Conservation (phyloP, 2,888 invertebrate genomes). For the Empis livida region DNA sequence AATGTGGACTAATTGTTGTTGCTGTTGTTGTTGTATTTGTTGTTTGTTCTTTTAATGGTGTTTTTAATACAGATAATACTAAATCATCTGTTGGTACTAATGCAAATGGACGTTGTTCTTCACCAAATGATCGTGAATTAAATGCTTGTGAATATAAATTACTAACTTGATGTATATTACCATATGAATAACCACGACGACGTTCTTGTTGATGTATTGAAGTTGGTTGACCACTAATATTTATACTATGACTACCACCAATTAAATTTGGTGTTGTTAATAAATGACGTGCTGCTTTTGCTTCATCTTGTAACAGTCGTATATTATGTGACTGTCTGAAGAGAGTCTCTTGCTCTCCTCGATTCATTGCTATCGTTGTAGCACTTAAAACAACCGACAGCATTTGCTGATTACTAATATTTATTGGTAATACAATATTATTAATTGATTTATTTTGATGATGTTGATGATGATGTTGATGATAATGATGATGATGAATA, state of each 20-base stretch:
- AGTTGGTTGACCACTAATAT: neutral
- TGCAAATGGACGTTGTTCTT: constrained; percentile 17
- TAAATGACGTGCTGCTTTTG: constrained; percentile 12
- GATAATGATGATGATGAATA: neutral
- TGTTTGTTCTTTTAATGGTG: constrained; percentile 35
- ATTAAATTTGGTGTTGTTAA: constrained; percentile 1
- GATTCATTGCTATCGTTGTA: constrained; percentile 43
- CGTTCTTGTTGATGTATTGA: constrained; percentile 7
- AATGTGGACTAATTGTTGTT: constrained; percentile 12
- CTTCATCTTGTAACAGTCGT: constrained; percentile 19
- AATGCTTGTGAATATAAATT: constrained; percentile 15
- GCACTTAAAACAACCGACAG: constrained; percentile 37
- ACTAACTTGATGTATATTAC: constrained; percentile 24
- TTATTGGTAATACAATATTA: no score
- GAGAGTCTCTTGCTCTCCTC: constrained; percentile 48
- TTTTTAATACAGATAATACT: constrained; percentile 46
- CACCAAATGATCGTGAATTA: constrained; percentile 17
- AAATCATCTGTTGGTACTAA: constrained; percentile 36
- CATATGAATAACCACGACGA: constrained; percentile 20
- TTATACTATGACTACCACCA: neutral
- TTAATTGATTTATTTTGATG: neutral
- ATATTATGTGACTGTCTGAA: constrained; percentile 48
- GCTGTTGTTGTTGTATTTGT: constrained; percentile 9
- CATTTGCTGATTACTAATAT: constrained; percentile 23
- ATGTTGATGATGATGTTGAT: neutral